Conservation (phyloP, 2,113 vertebrate genomes). For the Bostrychus sinensis region DNA sequence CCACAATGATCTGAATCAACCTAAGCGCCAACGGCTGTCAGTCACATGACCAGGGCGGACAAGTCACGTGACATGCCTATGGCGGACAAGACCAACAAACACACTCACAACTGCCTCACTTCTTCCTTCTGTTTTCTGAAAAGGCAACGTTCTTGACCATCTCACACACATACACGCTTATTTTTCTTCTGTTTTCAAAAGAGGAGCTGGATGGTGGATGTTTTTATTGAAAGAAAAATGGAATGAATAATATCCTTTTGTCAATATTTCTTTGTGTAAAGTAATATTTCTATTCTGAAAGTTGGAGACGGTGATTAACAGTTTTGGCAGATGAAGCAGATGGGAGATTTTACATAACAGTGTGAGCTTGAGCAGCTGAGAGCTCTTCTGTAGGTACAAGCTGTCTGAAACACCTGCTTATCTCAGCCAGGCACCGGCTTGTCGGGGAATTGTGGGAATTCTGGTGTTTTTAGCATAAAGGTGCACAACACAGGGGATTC, state of each 20-base stretch:
- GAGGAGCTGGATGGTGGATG: background rate
- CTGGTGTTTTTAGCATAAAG: constrained; percentile 23
- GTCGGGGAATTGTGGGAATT: constrained; percentile 25
- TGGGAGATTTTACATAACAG: constrained; percentile 36
- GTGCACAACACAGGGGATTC: constrained; percentile 29
- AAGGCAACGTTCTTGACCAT: constrained; percentile 22
- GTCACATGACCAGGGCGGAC: constrained; percentile 4
- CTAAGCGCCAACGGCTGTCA: background rate
- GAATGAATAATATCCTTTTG: no score
- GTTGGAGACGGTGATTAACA: constrained; percentile 2
- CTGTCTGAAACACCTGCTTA: constrained; percentile 49
- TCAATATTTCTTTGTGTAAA: background rate
- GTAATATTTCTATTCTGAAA: background rate
- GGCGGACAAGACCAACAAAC: background rate
- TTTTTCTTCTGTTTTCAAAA: constrained; percentile 4
- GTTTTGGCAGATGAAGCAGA: constrained; percentile 24
- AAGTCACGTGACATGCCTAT: background rate
- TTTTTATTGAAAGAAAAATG: no score
- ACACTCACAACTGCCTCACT: background rate
- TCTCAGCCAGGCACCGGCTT: constrained; percentile 22
- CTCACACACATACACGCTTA: constrained; percentile 8
- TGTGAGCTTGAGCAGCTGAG: constrained; percentile 36
- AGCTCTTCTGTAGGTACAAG: constrained; percentile 36
- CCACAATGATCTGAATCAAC: no score
- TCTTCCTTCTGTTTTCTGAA: constrained; percentile 8